phyloP scores from a whole-genome alignment of 1,140 invertebrate genomes.

The Euwallacea fornicatus region DNA sequence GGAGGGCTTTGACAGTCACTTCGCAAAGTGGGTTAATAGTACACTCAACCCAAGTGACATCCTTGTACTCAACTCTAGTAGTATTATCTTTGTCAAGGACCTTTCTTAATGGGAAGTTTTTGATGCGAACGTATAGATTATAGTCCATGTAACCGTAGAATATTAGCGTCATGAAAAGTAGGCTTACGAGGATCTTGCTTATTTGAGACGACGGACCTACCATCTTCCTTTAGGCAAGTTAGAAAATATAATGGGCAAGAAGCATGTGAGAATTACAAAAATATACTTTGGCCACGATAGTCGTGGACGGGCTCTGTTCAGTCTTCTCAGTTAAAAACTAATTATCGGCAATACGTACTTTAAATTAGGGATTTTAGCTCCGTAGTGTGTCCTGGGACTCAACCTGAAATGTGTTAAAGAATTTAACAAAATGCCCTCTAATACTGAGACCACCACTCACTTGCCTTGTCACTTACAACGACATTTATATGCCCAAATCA shows the following conservation, averaged over 20 bases:
- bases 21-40: slow-evolving; percentile 71
- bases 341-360: too few species aligned
- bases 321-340: slow-evolving; percentile 4
- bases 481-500: too few species aligned
- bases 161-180: slow-evolving; percentile 57
- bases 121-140: slow-evolving; percentile 61
- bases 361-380: too few species aligned
- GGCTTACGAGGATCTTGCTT: slow-evolving; percentile 58
- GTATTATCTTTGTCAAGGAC: slow-evolving; percentile 37
- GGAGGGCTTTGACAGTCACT: slow-evolving; percentile 73
- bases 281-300: slow-evolving; percentile 19
- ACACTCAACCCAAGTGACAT: slow-evolving; percentile 64
- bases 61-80: slow-evolving; percentile 54
- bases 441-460: too few species aligned
- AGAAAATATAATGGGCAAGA: background rate
- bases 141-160: slow-evolving; percentile 66
- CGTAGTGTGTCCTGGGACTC: too few species aligned
- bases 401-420: too few species aligned
- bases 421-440: too few species aligned
- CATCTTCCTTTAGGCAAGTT: slow-evolving; percentile 52
- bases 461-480: too few species aligned
- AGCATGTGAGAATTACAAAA: background rate
- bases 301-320: slow-evolving; percentile 16
- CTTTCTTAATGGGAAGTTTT: slow-evolving; percentile 59
- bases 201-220: slow-evolving; percentile 61